Conservation (phyloP, 2,113 vertebrate species). For the Ciconia maguari region DNA sequence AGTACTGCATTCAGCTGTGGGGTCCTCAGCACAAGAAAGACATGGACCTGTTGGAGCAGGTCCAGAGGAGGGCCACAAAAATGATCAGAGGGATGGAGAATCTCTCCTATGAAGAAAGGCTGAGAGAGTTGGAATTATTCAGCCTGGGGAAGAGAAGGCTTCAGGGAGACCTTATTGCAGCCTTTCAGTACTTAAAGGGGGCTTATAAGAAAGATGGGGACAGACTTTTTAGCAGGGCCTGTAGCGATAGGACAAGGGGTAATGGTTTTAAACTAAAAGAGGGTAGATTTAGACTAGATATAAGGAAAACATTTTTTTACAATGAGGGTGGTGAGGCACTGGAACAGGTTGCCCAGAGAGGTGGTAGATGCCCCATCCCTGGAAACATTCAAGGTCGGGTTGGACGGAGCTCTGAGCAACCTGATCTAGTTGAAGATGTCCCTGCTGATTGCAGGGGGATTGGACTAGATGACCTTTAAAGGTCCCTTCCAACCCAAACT, state of each 20-base stretch:
- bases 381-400: background rate
- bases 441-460: background rate
- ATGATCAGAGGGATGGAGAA: background rate
- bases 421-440: background rate
- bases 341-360: background rate
- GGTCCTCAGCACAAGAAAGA: background rate
- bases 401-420: background rate
- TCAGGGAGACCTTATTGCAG: accelerated
- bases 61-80: background rate
- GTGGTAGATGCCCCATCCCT: background rate
- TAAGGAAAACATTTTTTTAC: background rate
- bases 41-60: background rate
- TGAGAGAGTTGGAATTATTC: background rate
- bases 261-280: background rate
- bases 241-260: background rate
- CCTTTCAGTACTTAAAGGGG: background rate
- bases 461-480: background rate
- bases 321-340: background rate
- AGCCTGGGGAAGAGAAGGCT: background rate
- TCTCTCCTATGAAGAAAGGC: background rate
- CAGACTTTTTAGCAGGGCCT: background rate
- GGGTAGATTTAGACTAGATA: background rate
- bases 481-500: background rate
- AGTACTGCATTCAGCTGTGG: background rate
- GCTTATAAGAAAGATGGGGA: background rate